Percentiles rank a stretch among this genome's conserved stretches.
These are phyloP conservation scores for Perizoma flavofasciatum DNA, from an alignment of 2,888 invertebrate genomes.

Conservation along the genomic window DNA sequence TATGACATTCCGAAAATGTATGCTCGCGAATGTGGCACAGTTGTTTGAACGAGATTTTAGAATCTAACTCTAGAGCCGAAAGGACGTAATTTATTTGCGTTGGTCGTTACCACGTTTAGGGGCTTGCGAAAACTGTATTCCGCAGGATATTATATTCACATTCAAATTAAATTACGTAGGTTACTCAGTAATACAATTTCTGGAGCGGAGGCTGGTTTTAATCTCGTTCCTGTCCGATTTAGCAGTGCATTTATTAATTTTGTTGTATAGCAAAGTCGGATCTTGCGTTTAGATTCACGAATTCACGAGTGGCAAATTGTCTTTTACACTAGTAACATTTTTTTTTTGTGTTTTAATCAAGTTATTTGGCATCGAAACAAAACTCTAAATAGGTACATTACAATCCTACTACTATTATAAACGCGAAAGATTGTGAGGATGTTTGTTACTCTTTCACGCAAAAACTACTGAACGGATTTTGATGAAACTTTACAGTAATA, in stretches of 20 bases:
- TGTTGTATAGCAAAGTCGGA: background rate
- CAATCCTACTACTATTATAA: no score
- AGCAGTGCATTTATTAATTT: slow-evolving; percentile 4
- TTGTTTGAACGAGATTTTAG: slow-evolving; percentile 8
- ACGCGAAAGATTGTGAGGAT: no score
- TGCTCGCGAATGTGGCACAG: slow-evolving; percentile 18
- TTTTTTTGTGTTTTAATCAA: no score
- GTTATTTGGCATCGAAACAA: no score
- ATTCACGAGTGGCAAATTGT: background rate
- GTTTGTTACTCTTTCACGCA: no score
- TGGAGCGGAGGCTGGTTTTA: slow-evolving; percentile 12
- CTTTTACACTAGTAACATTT: no score
- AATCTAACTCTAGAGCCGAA: background rate
- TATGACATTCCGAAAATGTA: slow-evolving; percentile 19
- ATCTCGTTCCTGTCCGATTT: slow-evolving; percentile 16
- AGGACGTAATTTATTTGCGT: background rate
- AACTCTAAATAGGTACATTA: no score
- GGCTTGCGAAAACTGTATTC: slow-evolving; percentile 12
- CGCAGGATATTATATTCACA: slow-evolving; percentile 17
- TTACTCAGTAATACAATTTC: no score
- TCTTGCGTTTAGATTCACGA: background rate
- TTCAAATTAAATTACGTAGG: slow-evolving; percentile 18
- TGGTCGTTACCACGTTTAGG: slow-evolving; percentile 10
- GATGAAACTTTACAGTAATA: no score
- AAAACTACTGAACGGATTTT: no score